Base-by-base conservation (phyloP, 64 coral and sea anemone genomes). In the Orbicella faveolata region DNA sequence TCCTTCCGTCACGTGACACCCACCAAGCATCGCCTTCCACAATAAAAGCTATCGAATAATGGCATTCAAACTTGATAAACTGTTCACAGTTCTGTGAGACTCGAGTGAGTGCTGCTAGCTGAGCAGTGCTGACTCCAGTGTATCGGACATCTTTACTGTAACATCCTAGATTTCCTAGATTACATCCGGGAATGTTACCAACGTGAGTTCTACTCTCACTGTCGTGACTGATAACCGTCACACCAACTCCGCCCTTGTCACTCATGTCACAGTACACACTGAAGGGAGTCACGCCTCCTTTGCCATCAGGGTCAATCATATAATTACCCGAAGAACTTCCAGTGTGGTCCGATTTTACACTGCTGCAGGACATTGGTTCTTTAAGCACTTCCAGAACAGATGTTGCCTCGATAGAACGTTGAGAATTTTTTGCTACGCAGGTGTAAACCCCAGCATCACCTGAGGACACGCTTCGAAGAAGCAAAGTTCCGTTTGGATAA, bases 21-120 rank as follows among this genome's bases (percentile, higher is more conserved):
- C 77, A 79, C 77, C 77, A 79, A 30, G 48, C 77, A 33, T 0
- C 6, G 0, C 6, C 4, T 1, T 55, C 44, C 4, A 0, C 4
- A 1, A 79, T 8, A 64, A 64, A 83, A 0, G 44, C 21, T 1
- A 79, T 8, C 4, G 30, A 30, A 79, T 10, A 66, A 65, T 78
- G 75, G 48, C 92, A 90, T 9, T 94, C 87, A 52, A 76, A 94
- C 57, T 73, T 68, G 9, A 94, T 77, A 52, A 84, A 94, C 63
- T 94, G 92, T 75, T 94, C 92, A 30, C 30, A 30, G 30, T 30
- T 30, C 30, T 30, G 30, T 30, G 30, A 30, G 30, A 30, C 30
- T 30, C 30, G 30, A 30, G 30, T 30, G 30, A 30, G 30, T 30
- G 30, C 30, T 30, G 30, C 30, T 30, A 30, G 30, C 30, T 30